Evolutionary conservation across 2,797 vertebrate genomes (phyloP), one percentile per base, ranked within the genome.

Genomic region (Hippoglossus hippoglossus): DNA sequence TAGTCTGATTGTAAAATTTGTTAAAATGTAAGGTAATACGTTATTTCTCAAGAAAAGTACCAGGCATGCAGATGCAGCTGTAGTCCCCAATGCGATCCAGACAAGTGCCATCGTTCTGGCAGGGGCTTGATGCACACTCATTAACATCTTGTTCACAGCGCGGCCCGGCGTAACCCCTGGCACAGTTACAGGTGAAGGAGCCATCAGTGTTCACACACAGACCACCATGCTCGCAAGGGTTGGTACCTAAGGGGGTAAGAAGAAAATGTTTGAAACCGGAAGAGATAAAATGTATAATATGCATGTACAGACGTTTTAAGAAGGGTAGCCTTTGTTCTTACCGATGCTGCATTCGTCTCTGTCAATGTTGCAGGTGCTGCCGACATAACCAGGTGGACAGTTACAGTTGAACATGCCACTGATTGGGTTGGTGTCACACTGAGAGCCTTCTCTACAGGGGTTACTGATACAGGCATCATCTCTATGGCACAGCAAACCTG

Each of bases 121-220:
- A 99, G 0, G 97, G 97, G 81, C 90, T 96, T 0, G 97, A 97
- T 13, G 95, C 94, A n/a, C 97, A 99, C 73, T 99, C 97, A 0
- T 98, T 98, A 80, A 99, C 93, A 71, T 99, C 97, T 89, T 96
- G 95, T 78, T 99, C 97, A 0, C 97, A 99, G 47, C 97, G 96
- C 5, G 97, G 97, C 0, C 97, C 97, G 0, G 94, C 87, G 6
- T 97, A 98, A 41, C 97, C 97, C 31, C 87, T 92, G 19, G 91
- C 86, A 53, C 97, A 99, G 77, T 97, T 95, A 15, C 97, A 99
- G 58, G 95, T 96, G 91, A 98, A 99, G 47, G 96, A 97, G 1
- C 97, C 97, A 5, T 96, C 96, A 0, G 97, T 98, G 91, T 98
- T 98, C 65, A 96, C 95, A 0, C 97, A 98, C 55, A 94, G 94